A percentile compares a stretch with the other conserved stretches of the same genome.
phyloP scores from a whole-genome alignment of 2,113 vertebrate genomes.

The Zosterops hypoxanthus region DNA sequence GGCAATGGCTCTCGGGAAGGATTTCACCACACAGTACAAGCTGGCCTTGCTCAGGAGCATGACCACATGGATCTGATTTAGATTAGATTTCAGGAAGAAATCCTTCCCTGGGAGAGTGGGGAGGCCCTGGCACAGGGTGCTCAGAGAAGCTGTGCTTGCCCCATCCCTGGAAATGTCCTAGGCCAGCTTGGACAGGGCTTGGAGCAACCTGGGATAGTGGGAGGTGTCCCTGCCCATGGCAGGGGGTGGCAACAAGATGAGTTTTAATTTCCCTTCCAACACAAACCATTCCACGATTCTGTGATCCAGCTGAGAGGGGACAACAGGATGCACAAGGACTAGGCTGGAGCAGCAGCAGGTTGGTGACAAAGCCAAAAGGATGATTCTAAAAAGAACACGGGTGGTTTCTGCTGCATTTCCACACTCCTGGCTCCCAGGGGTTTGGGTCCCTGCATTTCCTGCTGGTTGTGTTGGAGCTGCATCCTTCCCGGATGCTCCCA shows the following conservation, averaged over 20 bases:
- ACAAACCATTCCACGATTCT: background rate
- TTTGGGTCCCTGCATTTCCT: background rate
- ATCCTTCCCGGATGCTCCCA: background rate
- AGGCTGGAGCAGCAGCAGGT: background rate
- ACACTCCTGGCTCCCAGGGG: accelerated
- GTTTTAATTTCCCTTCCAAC: background rate
- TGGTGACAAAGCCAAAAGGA: background rate
- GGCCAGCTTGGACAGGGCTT: accelerated
- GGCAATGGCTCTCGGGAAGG: accelerated
- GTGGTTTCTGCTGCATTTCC: background rate
- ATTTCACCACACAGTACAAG: background rate
- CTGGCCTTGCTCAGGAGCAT: background rate
- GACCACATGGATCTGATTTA: background rate
- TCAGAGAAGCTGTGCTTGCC: background rate
- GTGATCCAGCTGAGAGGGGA: background rate
- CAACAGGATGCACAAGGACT: accelerated
- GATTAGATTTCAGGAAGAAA: background rate
- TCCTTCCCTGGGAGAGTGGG: background rate
- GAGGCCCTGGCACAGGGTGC: background rate
- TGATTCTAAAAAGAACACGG: accelerated
- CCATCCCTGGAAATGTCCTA: background rate
- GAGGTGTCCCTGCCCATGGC: background rate
- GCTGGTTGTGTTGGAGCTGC: background rate
- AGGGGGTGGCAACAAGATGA: background rate
- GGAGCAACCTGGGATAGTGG: accelerated